These are phyloP conservation scores for Clarias platycephalus DNA, from an alignment of 2,797 vertebrate species.

Conservation along the genomic window DNA sequence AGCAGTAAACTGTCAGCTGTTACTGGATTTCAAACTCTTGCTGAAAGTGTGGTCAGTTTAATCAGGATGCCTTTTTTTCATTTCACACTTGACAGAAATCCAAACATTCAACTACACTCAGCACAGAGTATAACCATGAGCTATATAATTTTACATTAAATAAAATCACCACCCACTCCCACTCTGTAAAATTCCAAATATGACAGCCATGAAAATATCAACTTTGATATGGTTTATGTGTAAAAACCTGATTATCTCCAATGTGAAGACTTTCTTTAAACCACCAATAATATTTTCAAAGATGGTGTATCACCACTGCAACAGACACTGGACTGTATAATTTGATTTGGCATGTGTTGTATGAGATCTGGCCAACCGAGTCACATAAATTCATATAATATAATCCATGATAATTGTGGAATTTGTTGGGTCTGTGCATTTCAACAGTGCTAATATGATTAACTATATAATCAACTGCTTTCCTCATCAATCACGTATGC, in stretches of 20 bases:
- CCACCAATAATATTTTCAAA: constrained; percentile 19
- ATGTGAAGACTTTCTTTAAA: constrained; percentile 30
- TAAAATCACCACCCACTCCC: constrained; percentile 32
- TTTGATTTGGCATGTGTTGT: constrained; percentile 45
- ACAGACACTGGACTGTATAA: constrained; percentile 33
- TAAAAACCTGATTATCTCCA: constrained; percentile 35
- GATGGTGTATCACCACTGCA: constrained; percentile 10
- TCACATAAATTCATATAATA: constrained; percentile 28
- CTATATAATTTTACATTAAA: constrained; percentile 12
- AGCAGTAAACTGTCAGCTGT: background rate
- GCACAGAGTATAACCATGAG: background rate
- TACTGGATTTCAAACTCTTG: background rate
- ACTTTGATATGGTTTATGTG: constrained; percentile 34
- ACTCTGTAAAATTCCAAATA: constrained; percentile 32
- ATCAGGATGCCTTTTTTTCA: background rate
- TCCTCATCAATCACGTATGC: constrained; percentile 32
- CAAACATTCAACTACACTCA: background rate
- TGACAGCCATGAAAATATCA: constrained; percentile 50
- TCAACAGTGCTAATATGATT: constrained; percentile 39
- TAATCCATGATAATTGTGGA: constrained; percentile 37
- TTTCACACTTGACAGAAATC: background rate
- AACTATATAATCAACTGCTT: constrained; percentile 30
- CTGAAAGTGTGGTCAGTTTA: background rate
- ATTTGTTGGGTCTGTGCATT: constrained; percentile 16
- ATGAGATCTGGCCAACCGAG: constrained; percentile 39